phyloP scores from a whole-genome alignment of 2,888 invertebrate species.

The Spisula solida region DNA sequence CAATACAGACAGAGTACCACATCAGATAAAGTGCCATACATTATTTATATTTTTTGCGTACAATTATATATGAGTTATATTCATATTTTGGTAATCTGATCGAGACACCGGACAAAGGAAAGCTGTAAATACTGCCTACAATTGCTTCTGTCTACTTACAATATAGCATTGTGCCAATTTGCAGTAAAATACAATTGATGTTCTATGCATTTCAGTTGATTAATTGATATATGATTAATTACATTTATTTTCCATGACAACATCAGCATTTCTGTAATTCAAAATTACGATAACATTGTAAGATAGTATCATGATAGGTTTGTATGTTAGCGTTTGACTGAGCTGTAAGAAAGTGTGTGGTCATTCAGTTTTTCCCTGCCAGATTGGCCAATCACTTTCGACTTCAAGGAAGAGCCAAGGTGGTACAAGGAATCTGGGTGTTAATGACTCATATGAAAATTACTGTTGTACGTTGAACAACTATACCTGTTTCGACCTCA shows the following conservation, averaged over 20 bases:
- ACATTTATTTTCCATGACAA: background rate
- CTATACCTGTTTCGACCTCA: too few relatives aligned
- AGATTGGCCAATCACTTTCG: too few relatives aligned
- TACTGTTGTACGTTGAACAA: too few relatives aligned
- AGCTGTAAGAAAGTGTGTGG: too few relatives aligned
- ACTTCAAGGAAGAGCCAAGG: too few relatives aligned
- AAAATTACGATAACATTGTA: background rate
- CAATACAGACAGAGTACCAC: background rate
- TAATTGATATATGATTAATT: background rate
- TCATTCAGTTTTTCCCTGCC: too few relatives aligned
- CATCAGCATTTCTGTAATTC: background rate
- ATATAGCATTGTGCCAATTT: conserved; percentile 8
- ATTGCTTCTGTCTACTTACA: background rate
- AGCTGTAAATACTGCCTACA: background rate
- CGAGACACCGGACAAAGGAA: background rate
- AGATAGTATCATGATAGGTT: too few relatives aligned
- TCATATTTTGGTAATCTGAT: conserved; percentile 21
- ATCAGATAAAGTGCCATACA: background rate
- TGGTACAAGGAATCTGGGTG: too few relatives aligned
- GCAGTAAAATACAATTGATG: conserved; percentile 19
- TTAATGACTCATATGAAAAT: too few relatives aligned
- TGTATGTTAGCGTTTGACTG: too few relatives aligned
- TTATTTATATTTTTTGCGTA: conserved; percentile 13
- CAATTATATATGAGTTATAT: background rate
- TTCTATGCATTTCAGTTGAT: background rate